Percentiles rank a stretch among this genome's conserved stretches.
phyloP scores from a whole-genome alignment of 2,797 vertebrate species.

The Pogoniulus pusillus region DNA sequence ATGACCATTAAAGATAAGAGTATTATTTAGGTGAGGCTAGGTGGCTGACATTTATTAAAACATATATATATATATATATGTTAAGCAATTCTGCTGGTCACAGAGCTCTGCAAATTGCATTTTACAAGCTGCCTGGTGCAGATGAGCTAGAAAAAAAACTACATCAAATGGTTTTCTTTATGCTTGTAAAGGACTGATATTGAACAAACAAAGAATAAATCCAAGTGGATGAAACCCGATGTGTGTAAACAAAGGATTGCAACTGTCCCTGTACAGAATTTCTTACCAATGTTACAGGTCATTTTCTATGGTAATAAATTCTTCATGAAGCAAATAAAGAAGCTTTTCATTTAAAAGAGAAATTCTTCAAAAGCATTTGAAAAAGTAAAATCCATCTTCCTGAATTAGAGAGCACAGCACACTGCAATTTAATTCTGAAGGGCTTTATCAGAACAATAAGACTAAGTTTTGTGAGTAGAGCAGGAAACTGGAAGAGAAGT shows the following conservation, averaged over 20 bases:
- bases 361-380: not conserved
- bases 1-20: not conserved
- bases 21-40: not conserved
- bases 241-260: not conserved
- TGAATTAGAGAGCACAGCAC: slow-evolving; percentile 28
- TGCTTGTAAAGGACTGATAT: not conserved
- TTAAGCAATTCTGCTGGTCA: not conserved
- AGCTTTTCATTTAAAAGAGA: not conserved
- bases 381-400: slow-evolving; percentile 9
- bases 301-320: slow-evolving; percentile 22
- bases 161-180: not conserved
- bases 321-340: slow-evolving; percentile 32
- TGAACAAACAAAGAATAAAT: slow-evolving; percentile 1
- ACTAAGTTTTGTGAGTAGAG: not conserved
- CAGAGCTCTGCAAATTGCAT: not conserved
- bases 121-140: not conserved
- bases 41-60: not conserved
- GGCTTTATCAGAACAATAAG: slow-evolving; percentile 10
- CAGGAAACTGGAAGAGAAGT: not conserved
- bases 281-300: not conserved
- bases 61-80: not conserved
- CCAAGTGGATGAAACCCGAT: not conserved
- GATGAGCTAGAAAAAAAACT: not conserved
- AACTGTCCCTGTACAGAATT: not conserved
- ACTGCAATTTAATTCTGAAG: not conserved